phyloP scores from a whole-genome alignment of 2,888 invertebrate genomes.

The Escarpia spicata region DNA sequence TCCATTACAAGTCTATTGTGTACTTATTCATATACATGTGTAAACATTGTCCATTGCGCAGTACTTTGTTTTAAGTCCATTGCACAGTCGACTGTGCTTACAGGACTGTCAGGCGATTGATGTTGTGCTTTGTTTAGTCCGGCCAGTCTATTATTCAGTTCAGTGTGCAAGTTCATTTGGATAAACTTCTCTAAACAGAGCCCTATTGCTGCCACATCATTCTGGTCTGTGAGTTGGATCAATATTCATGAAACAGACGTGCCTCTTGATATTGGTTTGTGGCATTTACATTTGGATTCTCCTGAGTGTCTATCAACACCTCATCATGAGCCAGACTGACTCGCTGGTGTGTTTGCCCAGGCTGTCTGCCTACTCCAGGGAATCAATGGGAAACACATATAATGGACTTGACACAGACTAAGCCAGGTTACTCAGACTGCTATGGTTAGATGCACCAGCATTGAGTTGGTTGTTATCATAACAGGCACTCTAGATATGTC shows the following conservation, averaged over 20 bases:
- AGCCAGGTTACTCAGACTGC: not conserved
- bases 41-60: too few relatives aligned
- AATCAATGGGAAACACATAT: not conserved
- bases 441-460: not conserved
- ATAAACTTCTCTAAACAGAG: not conserved
- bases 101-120: too few relatives aligned
- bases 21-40: too few relatives aligned
- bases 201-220: not conserved
- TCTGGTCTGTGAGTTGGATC: not conserved
- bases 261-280: not conserved
- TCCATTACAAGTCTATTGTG: too few relatives aligned
- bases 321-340: not conserved
- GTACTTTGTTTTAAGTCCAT: too few relatives aligned
- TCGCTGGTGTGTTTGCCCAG: not conserved
- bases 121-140: too few relatives aligned
- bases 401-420: not conserved
- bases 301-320: not conserved
- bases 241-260: not conserved
- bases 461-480: not conserved
- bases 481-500: not conserved
- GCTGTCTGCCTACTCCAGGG: not conserved
- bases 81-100: too few relatives aligned
- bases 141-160: not conserved
- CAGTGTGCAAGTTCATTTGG: not conserved
- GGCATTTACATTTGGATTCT: not conserved